Percentiles rank a stretch among this genome's conserved stretches.
phyloP scores from a whole-genome alignment of 2,888 invertebrate species.

The Euzetes globulus region DNA sequence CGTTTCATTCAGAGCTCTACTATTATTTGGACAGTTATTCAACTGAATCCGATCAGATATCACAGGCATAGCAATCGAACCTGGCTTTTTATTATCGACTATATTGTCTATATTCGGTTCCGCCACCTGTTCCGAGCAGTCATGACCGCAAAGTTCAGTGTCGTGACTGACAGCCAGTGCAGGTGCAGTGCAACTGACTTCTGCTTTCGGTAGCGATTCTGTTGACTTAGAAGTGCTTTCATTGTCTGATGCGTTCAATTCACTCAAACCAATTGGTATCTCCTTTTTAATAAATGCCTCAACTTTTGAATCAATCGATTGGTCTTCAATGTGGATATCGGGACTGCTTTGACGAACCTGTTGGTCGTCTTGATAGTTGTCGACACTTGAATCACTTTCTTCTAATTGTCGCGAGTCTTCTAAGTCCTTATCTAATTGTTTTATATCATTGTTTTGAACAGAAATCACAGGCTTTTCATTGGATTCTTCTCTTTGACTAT shows the following conservation, averaged over 20 bases:
- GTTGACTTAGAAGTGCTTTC: neutral
- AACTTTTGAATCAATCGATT: neutral
- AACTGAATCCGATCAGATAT: neutral
- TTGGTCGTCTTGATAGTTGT: too few species aligned
- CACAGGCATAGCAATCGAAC: slow-evolving; percentile 5
- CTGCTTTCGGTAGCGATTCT: slow-evolving; percentile 1
- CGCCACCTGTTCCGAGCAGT: slow-evolving; percentile 10
- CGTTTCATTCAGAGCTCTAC: neutral
- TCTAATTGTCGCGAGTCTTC: too few species aligned
- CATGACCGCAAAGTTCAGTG: neutral
- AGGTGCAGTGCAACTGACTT: slow-evolving; percentile 22
- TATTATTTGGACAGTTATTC: neutral
- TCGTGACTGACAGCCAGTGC: slow-evolving; percentile 17
- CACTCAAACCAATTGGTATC: neutral
- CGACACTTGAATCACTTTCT: too few species aligned
- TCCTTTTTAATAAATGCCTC: neutral
- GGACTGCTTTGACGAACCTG: too few species aligned
- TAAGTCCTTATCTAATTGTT: too few species aligned
- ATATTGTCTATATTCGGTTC: neutral
- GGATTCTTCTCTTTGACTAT: too few species aligned
- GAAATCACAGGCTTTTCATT: too few species aligned
- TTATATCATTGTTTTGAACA: too few species aligned
- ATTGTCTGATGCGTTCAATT: neutral
- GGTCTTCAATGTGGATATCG: too few species aligned
- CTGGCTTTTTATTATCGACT: slow-evolving; percentile 4